These are phyloP conservation scores for Hemaris fuciformis DNA, from an alignment of 2,888 invertebrate genomes.

Conservation along the genomic window DNA sequence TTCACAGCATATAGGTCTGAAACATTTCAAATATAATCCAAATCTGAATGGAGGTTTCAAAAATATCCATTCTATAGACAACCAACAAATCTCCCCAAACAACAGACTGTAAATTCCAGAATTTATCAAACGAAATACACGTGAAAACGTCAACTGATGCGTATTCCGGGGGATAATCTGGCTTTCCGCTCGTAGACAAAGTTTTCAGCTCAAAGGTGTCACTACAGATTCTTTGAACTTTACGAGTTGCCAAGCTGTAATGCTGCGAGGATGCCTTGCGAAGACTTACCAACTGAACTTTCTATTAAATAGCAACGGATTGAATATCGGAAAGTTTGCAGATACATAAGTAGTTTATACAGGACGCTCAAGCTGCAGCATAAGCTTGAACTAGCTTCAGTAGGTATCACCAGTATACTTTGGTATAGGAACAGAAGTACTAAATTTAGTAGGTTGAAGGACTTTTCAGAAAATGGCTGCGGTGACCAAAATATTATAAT, in stretches of 20 bases:
- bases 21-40: too few species aligned
- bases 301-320: not conserved
- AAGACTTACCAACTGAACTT: constrained; percentile 2
- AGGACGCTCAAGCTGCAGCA: not conserved
- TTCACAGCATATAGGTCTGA: too few species aligned
- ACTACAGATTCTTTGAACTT: not conserved
- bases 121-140: not conserved
- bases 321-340: not conserved
- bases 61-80: not conserved
- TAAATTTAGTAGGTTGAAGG: too few species aligned
- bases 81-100: not conserved
- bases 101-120: not conserved
- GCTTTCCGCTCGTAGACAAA: constrained; percentile 32
- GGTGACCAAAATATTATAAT: too few species aligned
- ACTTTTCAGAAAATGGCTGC: too few species aligned
- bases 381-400: not conserved
- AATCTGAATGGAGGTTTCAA: too few species aligned
- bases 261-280: not conserved
- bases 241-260: not conserved
- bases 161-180: constrained; percentile 35
- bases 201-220: not conserved
- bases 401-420: too few species aligned
- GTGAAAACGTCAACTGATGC: constrained; percentile 28
- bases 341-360: not conserved
- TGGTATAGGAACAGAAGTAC: too few species aligned